Conservation (phyloP, 2,888 invertebrate genomes). For the Strigamia crassipes region DNA sequence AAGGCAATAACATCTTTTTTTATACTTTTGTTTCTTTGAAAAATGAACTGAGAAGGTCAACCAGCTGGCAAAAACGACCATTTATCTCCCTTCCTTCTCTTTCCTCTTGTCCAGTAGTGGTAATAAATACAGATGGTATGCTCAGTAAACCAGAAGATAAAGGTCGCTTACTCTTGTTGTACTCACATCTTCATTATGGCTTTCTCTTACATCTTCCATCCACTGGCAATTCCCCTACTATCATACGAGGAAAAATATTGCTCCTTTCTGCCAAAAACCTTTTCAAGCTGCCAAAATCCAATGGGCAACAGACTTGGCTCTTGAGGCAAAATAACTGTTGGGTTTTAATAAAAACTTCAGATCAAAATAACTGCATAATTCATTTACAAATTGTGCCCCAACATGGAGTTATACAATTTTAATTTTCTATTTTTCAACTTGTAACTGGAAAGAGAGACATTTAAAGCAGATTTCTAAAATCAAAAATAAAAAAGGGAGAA, state of each 20-base stretch:
- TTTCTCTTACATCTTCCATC: neutral
- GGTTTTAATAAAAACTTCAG: no score
- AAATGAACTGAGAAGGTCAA: conserved; percentile 37
- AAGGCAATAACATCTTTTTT: neutral
- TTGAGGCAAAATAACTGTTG: neutral
- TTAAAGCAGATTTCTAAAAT: neutral
- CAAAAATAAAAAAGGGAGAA: neutral
- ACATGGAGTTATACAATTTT: no score
- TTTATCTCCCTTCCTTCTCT: conserved; percentile 8
- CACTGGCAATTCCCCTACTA: neutral
- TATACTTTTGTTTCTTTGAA: conserved; percentile 28
- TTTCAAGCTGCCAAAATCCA: neutral
- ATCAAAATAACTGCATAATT: no score
- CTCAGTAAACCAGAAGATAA: conserved; percentile 28
- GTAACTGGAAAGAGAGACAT: neutral
- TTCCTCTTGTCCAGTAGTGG: conserved; percentile 24
- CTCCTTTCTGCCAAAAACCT: neutral
- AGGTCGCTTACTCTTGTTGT: conserved; percentile 28
- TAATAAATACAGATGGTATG: conserved; percentile 37
- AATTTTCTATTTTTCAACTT: no score
- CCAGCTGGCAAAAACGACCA: conserved; percentile 37
- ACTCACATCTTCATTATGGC: conserved; percentile 24
- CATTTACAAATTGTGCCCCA: no score
- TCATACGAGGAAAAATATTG: neutral
- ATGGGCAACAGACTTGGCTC: no score